A percentile compares a stretch with the other conserved stretches of the same genome.
These are phyloP conservation scores for Montipora efflorescens DNA, from an alignment of 64 coral and sea anemone genomes.

Conservation along the genomic window DNA sequence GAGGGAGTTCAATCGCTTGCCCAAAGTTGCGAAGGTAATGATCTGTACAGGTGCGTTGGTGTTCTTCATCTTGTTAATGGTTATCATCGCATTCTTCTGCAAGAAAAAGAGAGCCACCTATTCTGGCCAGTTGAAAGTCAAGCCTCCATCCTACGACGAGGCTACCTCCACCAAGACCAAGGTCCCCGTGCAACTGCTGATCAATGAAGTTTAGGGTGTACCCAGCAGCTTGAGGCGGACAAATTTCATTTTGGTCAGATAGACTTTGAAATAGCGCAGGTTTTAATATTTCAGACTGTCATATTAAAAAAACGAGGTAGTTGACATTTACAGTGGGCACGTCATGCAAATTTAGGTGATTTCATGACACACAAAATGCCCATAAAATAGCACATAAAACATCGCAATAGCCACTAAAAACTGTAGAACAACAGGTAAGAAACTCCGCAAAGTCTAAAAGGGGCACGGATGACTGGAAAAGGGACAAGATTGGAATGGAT, in stretches of 20 bases:
- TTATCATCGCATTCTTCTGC: background rate
- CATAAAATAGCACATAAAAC: too few relatives aligned
- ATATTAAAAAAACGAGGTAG: background rate
- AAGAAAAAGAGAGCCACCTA: background rate
- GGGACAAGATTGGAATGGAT: too few relatives aligned
- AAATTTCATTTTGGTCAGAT: background rate
- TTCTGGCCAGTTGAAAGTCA: constrained; percentile 7
- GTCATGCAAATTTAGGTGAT: too few relatives aligned
- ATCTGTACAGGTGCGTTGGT: background rate
- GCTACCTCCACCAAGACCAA: constrained; percentile 20
- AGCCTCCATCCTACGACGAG: constrained; percentile 44
- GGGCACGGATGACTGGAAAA: too few relatives aligned
- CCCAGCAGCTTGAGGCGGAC: background rate
- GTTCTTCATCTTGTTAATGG: background rate
- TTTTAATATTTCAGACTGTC: too few relatives aligned
- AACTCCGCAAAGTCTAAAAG: too few relatives aligned
- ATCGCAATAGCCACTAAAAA: too few relatives aligned
- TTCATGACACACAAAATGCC: too few relatives aligned
- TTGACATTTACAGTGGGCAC: background rate
- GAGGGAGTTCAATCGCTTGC: too few relatives aligned
- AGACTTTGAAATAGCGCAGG: background rate
- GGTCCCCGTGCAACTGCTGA: constrained; percentile 13
- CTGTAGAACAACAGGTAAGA: too few relatives aligned
- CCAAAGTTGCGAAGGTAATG: too few relatives aligned
- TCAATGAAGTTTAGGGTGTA: constrained; percentile 10